Evolutionary conservation across 2,113 vertebrate species (phyloP).

Genomic region (Abramis brama): DNA sequence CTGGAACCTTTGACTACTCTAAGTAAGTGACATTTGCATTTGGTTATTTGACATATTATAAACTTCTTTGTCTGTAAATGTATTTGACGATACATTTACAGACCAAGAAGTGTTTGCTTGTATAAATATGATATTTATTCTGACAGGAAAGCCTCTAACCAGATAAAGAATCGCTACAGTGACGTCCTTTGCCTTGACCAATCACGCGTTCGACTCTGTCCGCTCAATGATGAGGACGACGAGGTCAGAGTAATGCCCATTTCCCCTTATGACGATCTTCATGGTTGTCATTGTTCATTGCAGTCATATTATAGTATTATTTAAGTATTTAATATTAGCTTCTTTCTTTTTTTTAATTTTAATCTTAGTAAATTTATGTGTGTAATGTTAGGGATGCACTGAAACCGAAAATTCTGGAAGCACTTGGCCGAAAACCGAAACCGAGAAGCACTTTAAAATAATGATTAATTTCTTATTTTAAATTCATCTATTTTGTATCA

Average conservation of each 20-base stretch:
- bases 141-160: conserved; percentile 77
- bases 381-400: no score
- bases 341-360: no score
- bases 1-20: conserved; percentile 79
- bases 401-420: no score
- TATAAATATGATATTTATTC: conserved; percentile 8
- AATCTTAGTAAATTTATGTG: no score
- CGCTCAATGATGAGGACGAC: conserved; percentile 74
- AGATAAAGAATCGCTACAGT: conserved; percentile 83
- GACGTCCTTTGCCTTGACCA: conserved; percentile 82
- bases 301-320: not conserved
- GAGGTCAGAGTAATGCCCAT: conserved; percentile 65
- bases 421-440: no score
- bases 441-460: no score
- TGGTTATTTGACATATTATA: not conserved
- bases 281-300: not conserved
- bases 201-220: conserved; percentile 75
- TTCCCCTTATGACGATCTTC: not conserved
- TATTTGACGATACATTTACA: not conserved
- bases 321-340: not conserved
- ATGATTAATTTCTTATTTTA: no score
- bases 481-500: no score
- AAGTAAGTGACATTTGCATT: conserved; percentile 69
- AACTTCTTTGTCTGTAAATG: not conserved
- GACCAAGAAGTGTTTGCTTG: not conserved